Conservation (phyloP, 2,888 invertebrate species). For the Palloptera scutellata region DNA sequence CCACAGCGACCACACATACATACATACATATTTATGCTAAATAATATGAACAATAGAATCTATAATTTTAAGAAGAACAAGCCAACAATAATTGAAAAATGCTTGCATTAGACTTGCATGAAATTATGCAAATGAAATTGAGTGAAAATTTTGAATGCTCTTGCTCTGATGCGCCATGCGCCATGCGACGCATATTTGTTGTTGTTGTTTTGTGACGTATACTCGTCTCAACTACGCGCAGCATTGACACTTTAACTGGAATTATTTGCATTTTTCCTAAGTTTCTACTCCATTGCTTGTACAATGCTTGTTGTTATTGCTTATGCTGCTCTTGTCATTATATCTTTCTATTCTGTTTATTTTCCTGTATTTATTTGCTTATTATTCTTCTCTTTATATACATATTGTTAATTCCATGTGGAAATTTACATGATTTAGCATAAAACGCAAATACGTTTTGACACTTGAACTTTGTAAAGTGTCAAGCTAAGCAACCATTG, state of each 20-base stretch:
- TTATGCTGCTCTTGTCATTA: conserved; percentile 15
- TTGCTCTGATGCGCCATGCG: not conserved
- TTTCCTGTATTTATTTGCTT: conserved; percentile 1
- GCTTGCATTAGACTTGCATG: conserved; percentile 30
- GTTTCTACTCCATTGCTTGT: not conserved
- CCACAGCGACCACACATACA: too few species aligned
- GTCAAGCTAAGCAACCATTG: not conserved
- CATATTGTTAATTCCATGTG: conserved; percentile 52
- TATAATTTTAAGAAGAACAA: too few species aligned
- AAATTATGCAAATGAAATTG: conserved; percentile 51
- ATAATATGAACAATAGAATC: too few species aligned
- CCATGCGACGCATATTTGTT: conserved; percentile 3
- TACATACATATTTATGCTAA: too few species aligned
- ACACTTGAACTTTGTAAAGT: conserved; percentile 30
- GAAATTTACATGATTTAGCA: conserved; percentile 54
- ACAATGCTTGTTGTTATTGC: conserved; percentile 34
- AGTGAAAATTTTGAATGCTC: conserved; percentile 23
- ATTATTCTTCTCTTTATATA: conserved; percentile 45
- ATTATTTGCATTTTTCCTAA: too few species aligned
- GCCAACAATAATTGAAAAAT: too few species aligned
- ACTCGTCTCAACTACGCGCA: too few species aligned
- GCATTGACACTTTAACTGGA: too few species aligned
- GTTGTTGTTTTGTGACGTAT: not conserved
- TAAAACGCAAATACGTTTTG: conserved; percentile 30
- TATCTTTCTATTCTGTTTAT: not conserved